Conservation (phyloP, 2,113 vertebrate species). For the Cyprinodon variegatus region DNA sequence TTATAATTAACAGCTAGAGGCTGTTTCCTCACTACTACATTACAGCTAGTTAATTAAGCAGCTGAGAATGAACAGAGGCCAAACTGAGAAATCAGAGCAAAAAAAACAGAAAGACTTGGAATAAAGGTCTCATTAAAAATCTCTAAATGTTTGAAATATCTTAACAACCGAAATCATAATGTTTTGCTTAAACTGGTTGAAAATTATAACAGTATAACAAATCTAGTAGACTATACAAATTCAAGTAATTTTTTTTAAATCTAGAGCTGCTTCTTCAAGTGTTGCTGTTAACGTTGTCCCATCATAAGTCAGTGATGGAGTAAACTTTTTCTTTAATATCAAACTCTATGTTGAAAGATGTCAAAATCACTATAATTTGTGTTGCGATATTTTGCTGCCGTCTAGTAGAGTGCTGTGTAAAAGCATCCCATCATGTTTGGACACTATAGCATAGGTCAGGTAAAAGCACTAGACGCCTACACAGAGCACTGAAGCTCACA, state of each 20-base stretch:
- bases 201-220: background rate
- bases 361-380: background rate
- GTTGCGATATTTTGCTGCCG: background rate
- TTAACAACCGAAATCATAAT: background rate
- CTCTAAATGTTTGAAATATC: background rate
- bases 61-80: too few species aligned
- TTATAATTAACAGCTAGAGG: background rate
- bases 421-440: background rate
- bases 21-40: too few species aligned
- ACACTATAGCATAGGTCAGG: background rate
- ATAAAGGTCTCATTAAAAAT: background rate
- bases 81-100: too few species aligned
- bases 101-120: too few species aligned
- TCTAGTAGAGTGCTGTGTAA: background rate
- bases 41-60: too few species aligned
- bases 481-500: background rate
- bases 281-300: too few species aligned
- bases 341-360: background rate
- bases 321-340: too few species aligned
- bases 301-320: too few species aligned
- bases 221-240: background rate
- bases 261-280: background rate
- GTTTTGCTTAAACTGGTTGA: background rate
- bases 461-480: background rate
- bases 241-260: background rate